Evolutionary conservation across 2,888 invertebrate species (phyloP), one percentile per base, ranked within the genome.

Genomic region (Crioceris asparagi): DNA sequence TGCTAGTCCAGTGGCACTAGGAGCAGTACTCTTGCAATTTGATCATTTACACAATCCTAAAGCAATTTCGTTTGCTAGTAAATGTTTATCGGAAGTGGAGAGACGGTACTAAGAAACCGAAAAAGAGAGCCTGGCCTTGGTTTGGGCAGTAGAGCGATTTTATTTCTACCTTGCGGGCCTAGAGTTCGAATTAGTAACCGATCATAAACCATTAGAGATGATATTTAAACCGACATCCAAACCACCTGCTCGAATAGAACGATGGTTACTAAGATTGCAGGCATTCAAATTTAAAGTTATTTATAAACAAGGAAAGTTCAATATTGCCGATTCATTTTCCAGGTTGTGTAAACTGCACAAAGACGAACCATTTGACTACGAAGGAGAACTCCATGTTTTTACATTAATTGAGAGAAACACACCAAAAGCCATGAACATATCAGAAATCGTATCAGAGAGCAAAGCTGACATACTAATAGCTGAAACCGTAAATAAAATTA

Each of bases 141-240:
- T 65, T 8, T 67, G 54, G 49, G 61, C 55, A 3, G 56, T 63
- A 7, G 56, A 60, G 38, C 51, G 55, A 39, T 68, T 65, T 46
- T 52, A 61, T 38, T 48, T 53, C 21, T 67, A 61, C 43, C 32
- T 67, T 3, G 55, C 49, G 42, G 68, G 66, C 8, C 40, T 57
- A 8, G 45, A 53, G 3, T 69, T 69, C 46, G 55, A 52, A 10
- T 43, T 58, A 25, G 41, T 54, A 1, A 56, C 50, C 2, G 55
- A 57, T 37, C 55, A 56, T 32, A 52, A 55, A 40, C 62, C 66
- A 2, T 44, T 69, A 17, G 52, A 57, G 34, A 48, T 45, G 7
- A 55, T 57, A 23, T 57, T 58, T 34, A 44, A 43, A 18, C 48
- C 41, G n/a, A 46, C 37, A 6, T 47, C 50, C 8, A 50, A 43